These are phyloP conservation scores for Coboldia fuscipes DNA, from an alignment of 1,140 invertebrate species.

Conservation along the genomic window DNA sequence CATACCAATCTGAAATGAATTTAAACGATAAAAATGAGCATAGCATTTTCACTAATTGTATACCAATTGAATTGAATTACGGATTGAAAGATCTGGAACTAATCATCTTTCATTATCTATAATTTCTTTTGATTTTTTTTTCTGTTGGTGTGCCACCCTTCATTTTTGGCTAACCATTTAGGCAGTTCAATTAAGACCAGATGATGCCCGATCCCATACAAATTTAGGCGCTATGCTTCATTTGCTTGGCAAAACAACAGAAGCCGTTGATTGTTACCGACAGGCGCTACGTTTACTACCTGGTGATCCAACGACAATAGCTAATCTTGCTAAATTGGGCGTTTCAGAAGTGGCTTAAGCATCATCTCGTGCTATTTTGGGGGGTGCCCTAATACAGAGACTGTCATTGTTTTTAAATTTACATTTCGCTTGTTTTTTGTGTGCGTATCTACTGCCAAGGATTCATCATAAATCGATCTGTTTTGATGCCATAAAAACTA, in stretches of 20 bases:
- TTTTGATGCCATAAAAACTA: no score
- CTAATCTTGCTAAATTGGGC: conserved; percentile 64
- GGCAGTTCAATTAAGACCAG: conserved; percentile 16
- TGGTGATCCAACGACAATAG: conserved; percentile 63
- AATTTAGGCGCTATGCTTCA: conserved; percentile 87
- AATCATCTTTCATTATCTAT: neutral
- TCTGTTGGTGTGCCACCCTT: neutral
- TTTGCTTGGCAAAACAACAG: conserved; percentile 67
- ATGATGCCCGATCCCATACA: conserved; percentile 67
- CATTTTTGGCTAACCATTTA: conserved; percentile 2
- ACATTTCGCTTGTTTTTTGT: no score
- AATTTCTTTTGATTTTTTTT: no score
- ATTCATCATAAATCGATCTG: no score
- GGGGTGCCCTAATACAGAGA: no score
- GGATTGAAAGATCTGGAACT: no score
- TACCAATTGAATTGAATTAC: no score
- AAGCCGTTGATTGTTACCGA: conserved; percentile 65
- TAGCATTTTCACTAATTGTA: no score
- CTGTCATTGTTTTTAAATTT: no score
- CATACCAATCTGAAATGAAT: no score
- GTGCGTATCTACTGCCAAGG: no score
- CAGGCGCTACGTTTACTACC: conserved; percentile 64
- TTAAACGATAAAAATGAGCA: no score
- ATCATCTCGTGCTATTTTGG: neutral
- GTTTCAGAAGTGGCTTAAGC: conserved; percentile 5